These are phyloP conservation scores for Troides aeacus DNA, from an alignment of 2,888 invertebrate genomes.

Conservation along the genomic window DNA sequence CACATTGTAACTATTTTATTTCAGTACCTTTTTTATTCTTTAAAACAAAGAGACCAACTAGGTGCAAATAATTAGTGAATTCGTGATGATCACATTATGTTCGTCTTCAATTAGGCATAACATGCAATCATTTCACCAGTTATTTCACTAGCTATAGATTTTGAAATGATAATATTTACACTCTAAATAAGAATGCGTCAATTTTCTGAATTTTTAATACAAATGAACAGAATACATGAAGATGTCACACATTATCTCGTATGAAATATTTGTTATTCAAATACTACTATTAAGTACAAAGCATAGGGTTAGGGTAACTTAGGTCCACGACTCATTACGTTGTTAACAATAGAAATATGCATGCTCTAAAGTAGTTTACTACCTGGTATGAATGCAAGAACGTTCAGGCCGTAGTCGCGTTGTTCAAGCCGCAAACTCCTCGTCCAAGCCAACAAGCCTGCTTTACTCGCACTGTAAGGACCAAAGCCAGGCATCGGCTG, in stretches of 20 bases:
- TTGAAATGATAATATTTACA: too few species aligned
- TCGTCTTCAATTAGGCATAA: too few species aligned
- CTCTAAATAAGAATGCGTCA: too few species aligned
- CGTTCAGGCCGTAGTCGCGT: slow-evolving; percentile 84
- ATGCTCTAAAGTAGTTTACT: slow-evolving; percentile 26
- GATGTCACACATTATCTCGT: background rate
- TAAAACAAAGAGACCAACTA: too few species aligned
- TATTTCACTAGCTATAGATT: too few species aligned
- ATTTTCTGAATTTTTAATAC: too few species aligned
- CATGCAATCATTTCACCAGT: too few species aligned
- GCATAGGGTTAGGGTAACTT: background rate
- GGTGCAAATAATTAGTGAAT: too few species aligned
- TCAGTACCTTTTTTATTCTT: too few species aligned
- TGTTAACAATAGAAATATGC: background rate
- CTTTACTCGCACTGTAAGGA: slow-evolving; percentile 90
- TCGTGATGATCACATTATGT: too few species aligned
- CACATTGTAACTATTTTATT: too few species aligned
- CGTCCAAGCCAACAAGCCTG: slow-evolving; percentile 86
- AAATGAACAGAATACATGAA: too few species aligned
- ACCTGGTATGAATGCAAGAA: slow-evolving; percentile 89
- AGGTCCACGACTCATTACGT: background rate
- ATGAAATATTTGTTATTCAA: slow-evolving; percentile 1
- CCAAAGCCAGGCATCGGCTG: slow-evolving; percentile 86
- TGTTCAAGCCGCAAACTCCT: slow-evolving; percentile 87
- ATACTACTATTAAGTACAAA: background rate